A percentile compares a stretch with the other conserved stretches of the same genome.
Conservation (phyloP, 2,797 vertebrate genomes). For the Rhinogobio ventralis region DNA sequence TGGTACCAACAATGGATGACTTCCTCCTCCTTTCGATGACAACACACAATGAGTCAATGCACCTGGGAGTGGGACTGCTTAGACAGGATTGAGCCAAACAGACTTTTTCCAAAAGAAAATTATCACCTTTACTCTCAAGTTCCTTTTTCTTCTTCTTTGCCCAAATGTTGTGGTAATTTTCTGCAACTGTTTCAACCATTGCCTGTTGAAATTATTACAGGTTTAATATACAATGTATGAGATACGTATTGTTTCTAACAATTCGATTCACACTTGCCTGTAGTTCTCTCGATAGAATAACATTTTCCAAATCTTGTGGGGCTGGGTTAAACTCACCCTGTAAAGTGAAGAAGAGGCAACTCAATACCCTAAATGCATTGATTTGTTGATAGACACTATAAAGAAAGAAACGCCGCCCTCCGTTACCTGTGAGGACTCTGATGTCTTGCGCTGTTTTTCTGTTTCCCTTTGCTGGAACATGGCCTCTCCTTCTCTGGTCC, state of each 20-base stretch:
- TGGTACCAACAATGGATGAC: conserved; percentile 92
- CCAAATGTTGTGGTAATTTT: conserved; percentile 99
- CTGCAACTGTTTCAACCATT: conserved; percentile 96
- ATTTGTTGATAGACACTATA: background rate
- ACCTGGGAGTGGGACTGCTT: conserved; percentile 1
- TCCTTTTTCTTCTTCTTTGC: conserved; percentile 98
- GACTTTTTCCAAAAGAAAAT: background rate
- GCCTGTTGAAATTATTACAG: conserved; percentile 74
- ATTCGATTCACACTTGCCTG: conserved; percentile 80
- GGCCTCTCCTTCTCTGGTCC: conserved; percentile 92
- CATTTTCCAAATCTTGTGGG: conserved; percentile 90
- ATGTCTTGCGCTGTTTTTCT: conserved; percentile 87
- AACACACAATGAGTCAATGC: conserved; percentile 25
- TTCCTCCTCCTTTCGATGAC: conserved; percentile 85
- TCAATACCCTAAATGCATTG: conserved; percentile 3
- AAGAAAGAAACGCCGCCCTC: background rate
- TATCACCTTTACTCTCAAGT: conserved; percentile 89
- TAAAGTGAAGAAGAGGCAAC: conserved; percentile 39
- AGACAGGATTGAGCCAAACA: conserved; percentile 5
- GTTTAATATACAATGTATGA: background rate
- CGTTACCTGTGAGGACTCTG: conserved; percentile 85
- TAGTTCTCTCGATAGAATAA: conserved; percentile 91
- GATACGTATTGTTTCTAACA: background rate
- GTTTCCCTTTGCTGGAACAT: conserved; percentile 89
- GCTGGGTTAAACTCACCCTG: conserved; percentile 89